phyloP scores from a whole-genome alignment of 1,140 invertebrate genomes.

The Cataglyphis hispanica region DNA sequence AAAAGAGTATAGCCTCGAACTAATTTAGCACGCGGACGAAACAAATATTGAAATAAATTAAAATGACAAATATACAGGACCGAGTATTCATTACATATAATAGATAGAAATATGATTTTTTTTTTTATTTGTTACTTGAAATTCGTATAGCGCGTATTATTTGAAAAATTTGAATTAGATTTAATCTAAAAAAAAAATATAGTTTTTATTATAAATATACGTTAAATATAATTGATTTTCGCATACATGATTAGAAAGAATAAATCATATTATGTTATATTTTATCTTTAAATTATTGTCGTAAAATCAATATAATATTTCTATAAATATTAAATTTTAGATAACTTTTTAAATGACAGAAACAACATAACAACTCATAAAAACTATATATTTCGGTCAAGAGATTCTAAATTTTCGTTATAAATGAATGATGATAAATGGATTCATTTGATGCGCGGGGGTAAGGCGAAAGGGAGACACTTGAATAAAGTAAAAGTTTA shows the following conservation, averaged over 20 bases:
- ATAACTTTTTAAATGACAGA: conserved; percentile 13
- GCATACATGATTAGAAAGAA: not conserved
- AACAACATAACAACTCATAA: not conserved
- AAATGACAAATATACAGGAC: not conserved
- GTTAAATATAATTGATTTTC: not conserved
- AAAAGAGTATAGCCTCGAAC: not conserved
- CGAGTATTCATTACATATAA: not conserved
- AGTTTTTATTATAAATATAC: conserved; percentile 1
- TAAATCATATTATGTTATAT: not conserved
- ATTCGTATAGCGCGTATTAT: not conserved
- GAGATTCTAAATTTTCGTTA: not conserved
- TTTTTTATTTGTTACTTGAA: not conserved
- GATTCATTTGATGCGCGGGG: conserved; percentile 5
- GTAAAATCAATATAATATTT: not conserved
- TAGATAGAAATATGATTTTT: not conserved
- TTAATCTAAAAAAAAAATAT: too few relatives aligned
- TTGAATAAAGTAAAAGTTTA: conserved; percentile 42
- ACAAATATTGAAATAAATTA: not conserved
- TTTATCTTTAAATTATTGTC: not conserved
- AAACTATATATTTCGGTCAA: not conserved
- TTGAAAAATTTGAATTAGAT: not conserved
- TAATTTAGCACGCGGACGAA: not conserved
- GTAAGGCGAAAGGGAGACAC: not conserved
- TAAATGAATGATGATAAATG: too few relatives aligned
- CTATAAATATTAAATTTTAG: not conserved